Percentiles rank a stretch among this genome's conserved stretches.
These are phyloP conservation scores for Scaptomyza polygonia DNA, from an alignment of 2,888 invertebrate genomes.

Conservation along the genomic window DNA sequence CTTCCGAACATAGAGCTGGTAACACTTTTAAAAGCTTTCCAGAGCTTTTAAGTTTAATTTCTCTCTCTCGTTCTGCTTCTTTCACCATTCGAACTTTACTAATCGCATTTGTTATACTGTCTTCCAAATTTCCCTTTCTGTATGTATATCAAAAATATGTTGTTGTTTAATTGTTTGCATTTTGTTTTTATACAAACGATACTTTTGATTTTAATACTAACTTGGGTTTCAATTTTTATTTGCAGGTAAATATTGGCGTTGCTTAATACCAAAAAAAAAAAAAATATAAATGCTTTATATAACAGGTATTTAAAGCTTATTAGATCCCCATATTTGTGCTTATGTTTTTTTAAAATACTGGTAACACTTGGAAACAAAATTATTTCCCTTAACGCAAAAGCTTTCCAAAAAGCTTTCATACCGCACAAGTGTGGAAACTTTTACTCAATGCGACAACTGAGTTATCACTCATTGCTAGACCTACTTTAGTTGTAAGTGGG, in stretches of 20 bases:
- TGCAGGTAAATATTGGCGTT: constrained; percentile 71
- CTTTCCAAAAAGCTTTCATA: constrained; percentile 27
- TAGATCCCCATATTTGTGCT: constrained; percentile 11
- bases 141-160: constrained; percentile 4
- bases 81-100: constrained; percentile 31
- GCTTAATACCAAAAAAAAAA: not conserved
- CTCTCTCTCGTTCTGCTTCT: constrained; percentile 1
- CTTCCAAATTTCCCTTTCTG: constrained; percentile 19
- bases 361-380: not conserved
- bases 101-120: constrained; percentile 23
- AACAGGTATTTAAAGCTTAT: constrained; percentile 62
- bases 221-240: constrained; percentile 44
- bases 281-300: constrained; percentile 13
- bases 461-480: constrained; percentile 40
- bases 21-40: constrained; percentile 34
- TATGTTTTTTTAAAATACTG: constrained; percentile 29
- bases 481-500: constrained; percentile 32
- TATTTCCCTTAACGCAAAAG: constrained; percentile 21
- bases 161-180: constrained; percentile 36
- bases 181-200: constrained; percentile 10
- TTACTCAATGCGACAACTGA: not conserved
- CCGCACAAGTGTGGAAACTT: constrained; percentile 14
- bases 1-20: constrained; percentile 17
- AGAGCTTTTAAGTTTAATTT: constrained; percentile 51
- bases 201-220: constrained; percentile 13